Evolutionary conservation across 2,888 invertebrate genomes (phyloP).

Genomic region (Macrosoma leucophasiata): DNA sequence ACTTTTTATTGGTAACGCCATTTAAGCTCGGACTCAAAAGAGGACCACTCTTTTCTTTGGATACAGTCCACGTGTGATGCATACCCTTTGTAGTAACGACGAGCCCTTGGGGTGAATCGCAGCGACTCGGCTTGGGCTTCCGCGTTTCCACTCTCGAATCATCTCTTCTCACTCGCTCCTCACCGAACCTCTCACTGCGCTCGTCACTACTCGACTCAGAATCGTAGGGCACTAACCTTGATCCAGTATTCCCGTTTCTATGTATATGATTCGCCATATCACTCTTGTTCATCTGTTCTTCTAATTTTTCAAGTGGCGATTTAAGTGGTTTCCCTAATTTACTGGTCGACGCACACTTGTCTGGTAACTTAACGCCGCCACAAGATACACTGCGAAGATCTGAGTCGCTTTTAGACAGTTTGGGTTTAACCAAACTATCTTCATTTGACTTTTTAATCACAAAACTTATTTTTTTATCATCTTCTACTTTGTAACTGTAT

Average conservation of each 20-base stretch:
- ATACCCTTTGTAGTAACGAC: slow-evolving; percentile 56
- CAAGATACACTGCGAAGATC: slow-evolving; percentile 39
- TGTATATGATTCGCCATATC: slow-evolving; percentile 39
- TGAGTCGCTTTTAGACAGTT: slow-evolving; percentile 47
- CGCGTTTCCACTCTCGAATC: slow-evolving; percentile 29
- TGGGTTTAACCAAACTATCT: slow-evolving; percentile 40
- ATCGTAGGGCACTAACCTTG: slow-evolving; percentile 76
- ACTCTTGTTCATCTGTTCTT: slow-evolving; percentile 64
- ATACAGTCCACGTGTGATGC: slow-evolving; percentile 65
- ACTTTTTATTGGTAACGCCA: slow-evolving; percentile 67
- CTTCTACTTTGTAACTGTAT: slow-evolving; percentile 39
- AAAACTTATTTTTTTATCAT: slow-evolving; percentile 55
- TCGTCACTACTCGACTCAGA: slow-evolving; percentile 74
- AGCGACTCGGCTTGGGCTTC: slow-evolving; percentile 50
- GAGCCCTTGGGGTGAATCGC: slow-evolving; percentile 46
- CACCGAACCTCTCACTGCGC: slow-evolving; percentile 31
- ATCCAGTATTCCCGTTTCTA: slow-evolving; percentile 43
- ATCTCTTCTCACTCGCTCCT: slow-evolving; percentile 29
- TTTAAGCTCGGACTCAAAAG: slow-evolving; percentile 66
- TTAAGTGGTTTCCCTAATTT: slow-evolving; percentile 53
- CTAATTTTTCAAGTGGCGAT: slow-evolving; percentile 60
- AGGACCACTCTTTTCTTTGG: slow-evolving; percentile 54
- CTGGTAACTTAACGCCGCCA: slow-evolving; percentile 34
- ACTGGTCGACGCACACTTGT: slow-evolving; percentile 43
- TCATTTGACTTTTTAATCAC: slow-evolving; percentile 52